These are phyloP conservation scores for Unio pictorum DNA, from an alignment of 2,888 invertebrate species.

Conservation along the genomic window DNA sequence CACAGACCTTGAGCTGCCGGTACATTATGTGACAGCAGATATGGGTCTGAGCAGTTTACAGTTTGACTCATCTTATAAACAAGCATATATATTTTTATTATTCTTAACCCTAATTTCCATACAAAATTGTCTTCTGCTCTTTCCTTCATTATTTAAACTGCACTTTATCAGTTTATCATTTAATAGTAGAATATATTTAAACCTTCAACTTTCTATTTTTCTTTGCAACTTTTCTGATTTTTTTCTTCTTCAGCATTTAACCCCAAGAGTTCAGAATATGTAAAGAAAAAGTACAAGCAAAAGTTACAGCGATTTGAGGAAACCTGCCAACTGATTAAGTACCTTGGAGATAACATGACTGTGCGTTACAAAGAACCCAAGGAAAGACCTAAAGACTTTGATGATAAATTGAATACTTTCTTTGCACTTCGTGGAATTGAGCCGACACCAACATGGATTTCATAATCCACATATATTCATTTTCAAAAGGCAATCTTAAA, in stretches of 20 bases:
- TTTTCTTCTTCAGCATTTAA: slow-evolving; percentile 67
- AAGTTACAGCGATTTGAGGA: slow-evolving; percentile 70
- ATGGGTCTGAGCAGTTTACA: too few relatives aligned
- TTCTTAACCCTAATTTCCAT: too few relatives aligned
- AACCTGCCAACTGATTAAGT: slow-evolving; percentile 69
- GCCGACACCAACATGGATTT: slow-evolving; percentile 63
- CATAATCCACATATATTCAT: slow-evolving; percentile 17
- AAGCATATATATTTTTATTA: too few relatives aligned
- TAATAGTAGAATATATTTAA: neutral
- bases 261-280: slow-evolving; percentile 70
- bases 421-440: slow-evolving; percentile 61
- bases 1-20: too few relatives aligned
- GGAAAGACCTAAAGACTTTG: slow-evolving; percentile 69
- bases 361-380: slow-evolving; percentile 65
- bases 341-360: slow-evolving; percentile 71
- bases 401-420: slow-evolving; percentile 69
- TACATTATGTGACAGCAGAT: too few relatives aligned
- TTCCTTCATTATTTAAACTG: neutral
- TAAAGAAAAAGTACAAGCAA: slow-evolving; percentile 69
- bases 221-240: neutral
- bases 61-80: too few relatives aligned
- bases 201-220: neutral
- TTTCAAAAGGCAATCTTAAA: too few relatives aligned
- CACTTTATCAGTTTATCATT: neutral
- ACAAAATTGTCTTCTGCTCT: too few relatives aligned